Base-by-base conservation (phyloP, 2,113 vertebrate species). In the Passer montanus region DNA sequence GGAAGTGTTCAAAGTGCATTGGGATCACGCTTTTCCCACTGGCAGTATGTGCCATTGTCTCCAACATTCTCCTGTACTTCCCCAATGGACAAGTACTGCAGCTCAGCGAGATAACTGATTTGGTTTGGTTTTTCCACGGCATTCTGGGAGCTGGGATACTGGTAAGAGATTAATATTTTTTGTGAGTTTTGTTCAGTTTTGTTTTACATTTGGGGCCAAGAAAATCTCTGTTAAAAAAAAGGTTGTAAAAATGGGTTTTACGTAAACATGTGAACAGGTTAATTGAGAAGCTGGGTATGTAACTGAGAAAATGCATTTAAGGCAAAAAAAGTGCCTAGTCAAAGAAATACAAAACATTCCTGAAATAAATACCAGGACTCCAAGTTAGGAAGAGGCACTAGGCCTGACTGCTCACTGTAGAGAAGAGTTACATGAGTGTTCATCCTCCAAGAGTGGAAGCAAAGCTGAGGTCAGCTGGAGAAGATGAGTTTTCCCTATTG, bases 91-190 rank as follows among this genome's bases (percentile, higher is more conserved):
- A 22, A 87, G 93, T 97, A 24, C 87, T 97, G 52, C 96, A 97
- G 50, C 87, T 90, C 17, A 69, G 92, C 0, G 63, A 98, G 91
- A 98, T 98, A 84, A 98, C 98, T 0, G 97, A 98, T 37, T 81
- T 96, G 63, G 96, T 98, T 50, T 98, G 97, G 97, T 98, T 97
- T 95, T 98, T 98, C 82, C 97, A 97, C 1, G 97, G 98, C n/a
- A 97, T 98, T 78, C 80, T 97, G 56, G 98, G 97, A 94, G 98
- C 97, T 84, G 98, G 98, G 46, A 88, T 98, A 84, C 72, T 98
- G 97, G 98, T 98, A 97, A 97, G 97, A 93, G 28, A 83, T n/a
- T 24, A 58, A 2, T 56, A 47, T 77, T 90, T 52, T 11, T 46
- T 59, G 7, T 16, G 15, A 4, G 5, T 24, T 76, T 89, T 19